phyloP scores from a whole-genome alignment of 2,113 vertebrate genomes.

The Anoplopoma fimbria region DNA sequence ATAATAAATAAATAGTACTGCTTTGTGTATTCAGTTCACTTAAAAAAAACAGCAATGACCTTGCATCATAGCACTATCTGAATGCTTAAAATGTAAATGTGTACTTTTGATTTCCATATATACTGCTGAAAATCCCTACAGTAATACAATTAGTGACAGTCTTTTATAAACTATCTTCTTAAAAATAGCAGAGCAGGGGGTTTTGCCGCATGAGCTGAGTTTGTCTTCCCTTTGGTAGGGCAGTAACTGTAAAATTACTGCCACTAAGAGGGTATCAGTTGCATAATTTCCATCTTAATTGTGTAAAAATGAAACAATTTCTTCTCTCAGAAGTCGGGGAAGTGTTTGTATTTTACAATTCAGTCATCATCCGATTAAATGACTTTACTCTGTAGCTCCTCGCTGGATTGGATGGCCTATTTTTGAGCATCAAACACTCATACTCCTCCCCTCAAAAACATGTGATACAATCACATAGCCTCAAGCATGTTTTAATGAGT shows the following conservation, averaged over 20 bases:
- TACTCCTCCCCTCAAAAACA: slow-evolving; percentile 59
- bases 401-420: slow-evolving; percentile 68
- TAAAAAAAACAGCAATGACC: background rate
- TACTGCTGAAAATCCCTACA: slow-evolving; percentile 2
- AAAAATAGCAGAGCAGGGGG: slow-evolving; percentile 9
- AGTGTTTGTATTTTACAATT: slow-evolving; percentile 41
- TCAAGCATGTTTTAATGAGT: slow-evolving; percentile 77
- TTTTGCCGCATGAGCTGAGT: slow-evolving; percentile 16
- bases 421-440: slow-evolving; percentile 60
- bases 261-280: slow-evolving; percentile 43
- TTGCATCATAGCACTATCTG: background rate
- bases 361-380: slow-evolving; percentile 41
- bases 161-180: slow-evolving; percentile 14
- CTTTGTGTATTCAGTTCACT: background rate
- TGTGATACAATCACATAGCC: slow-evolving; percentile 72
- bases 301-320: slow-evolving; percentile 49
- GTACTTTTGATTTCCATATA: slow-evolving; percentile 7
- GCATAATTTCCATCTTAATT: slow-evolving; percentile 58
- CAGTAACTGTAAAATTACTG: slow-evolving; percentile 38
- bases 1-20: background rate
- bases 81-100: background rate
- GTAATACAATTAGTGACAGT: slow-evolving; percentile 9
- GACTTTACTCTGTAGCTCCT: slow-evolving; percentile 41
- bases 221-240: slow-evolving; percentile 22
- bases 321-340: slow-evolving; percentile 27